Evolutionary conservation across 53 echinoderm and acorn worm genomes (phyloP), one percentile per base, ranked within the genome.

Genomic region (Patiria pectinifera): DNA sequence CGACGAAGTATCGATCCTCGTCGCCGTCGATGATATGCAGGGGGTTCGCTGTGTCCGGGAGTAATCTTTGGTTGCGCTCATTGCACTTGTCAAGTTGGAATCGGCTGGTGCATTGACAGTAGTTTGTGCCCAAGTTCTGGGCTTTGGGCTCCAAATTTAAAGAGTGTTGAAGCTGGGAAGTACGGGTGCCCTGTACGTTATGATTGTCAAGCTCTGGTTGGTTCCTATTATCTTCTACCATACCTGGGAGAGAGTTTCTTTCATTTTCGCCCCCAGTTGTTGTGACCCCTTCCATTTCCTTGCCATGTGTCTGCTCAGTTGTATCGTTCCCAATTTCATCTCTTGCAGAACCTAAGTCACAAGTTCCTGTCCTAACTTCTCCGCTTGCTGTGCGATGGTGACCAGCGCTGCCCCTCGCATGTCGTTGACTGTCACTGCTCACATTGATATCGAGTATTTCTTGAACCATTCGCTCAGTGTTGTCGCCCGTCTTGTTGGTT

Each of bases 21-120:
- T 84, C 83, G 14, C 96, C 94, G 72, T 96, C 94, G 12, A 96
- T 87, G 6, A 96, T 76, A 66, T 96, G 96, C 72, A 91, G 66
- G 0, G 96, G 94, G 69, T 96, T 96, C 6, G 53, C 61, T n/a
- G 53, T 75, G 25, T 91, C 47, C 0, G 94, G 93, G 6, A 96
- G 88, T 58, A 93, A 80, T 7, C 96, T 84, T 43, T 80, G 88
- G 63, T 96, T 96, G 26, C 80, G 71, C 71, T 92, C 66, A 16
- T 18, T 72, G 69, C 69, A 22, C 16, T 80, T 49, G 18, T 81
- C 81, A 6, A 47, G 80, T 80, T 81, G 81, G 80, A 90, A 66
- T 15, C 25, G 63, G n/a, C 22, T 69, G 46, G 47, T 80, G 47
- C 90, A 90, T 13, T 77, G 48, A 60, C 90, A 90, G 48, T 63